phyloP scores from a whole-genome alignment of 2,113 vertebrate genomes.

The Condylura cristata region DNA sequence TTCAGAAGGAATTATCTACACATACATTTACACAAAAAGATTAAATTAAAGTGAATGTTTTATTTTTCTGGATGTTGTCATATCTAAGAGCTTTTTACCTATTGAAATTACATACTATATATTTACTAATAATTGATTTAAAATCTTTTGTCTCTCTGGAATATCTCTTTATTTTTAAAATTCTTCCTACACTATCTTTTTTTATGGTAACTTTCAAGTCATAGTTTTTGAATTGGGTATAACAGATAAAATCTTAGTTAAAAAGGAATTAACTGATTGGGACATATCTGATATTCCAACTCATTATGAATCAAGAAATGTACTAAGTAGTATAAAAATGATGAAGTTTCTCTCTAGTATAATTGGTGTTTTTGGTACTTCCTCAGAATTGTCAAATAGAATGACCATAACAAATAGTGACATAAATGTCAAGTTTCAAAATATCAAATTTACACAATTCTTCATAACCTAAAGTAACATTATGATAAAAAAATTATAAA shows the following conservation, averaged over 20 bases:
- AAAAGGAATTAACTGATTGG: not conserved
- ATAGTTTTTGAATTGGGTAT: not conserved
- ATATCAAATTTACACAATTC: not conserved
- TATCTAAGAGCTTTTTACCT: not conserved
- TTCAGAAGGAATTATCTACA: not conserved
- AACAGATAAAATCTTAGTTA: not conserved
- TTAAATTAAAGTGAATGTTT: not conserved
- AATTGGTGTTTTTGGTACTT: not conserved
- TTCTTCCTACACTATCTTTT: not conserved
- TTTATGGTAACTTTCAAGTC: not conserved
- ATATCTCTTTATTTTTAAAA: not conserved
- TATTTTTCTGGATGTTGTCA: not conserved
- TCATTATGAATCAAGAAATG: not conserved
- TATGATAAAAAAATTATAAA: not conserved
- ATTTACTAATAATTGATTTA: not conserved
- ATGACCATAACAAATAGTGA: not conserved
- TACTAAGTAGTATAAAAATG: not conserved
- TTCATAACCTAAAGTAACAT: not conserved
- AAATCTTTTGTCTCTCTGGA: not conserved
- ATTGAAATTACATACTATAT: not conserved
- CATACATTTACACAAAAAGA: not conserved
- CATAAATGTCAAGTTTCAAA: not conserved
- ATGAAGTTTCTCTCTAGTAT: not conserved
- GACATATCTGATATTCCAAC: not conserved
- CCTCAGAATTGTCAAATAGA: not conserved